A percentile compares a stretch with the other conserved stretches of the same genome.
Evolutionary conservation across 2,888 invertebrate species (phyloP).

Genomic region (Nephrocerus scutellatus): DNA sequence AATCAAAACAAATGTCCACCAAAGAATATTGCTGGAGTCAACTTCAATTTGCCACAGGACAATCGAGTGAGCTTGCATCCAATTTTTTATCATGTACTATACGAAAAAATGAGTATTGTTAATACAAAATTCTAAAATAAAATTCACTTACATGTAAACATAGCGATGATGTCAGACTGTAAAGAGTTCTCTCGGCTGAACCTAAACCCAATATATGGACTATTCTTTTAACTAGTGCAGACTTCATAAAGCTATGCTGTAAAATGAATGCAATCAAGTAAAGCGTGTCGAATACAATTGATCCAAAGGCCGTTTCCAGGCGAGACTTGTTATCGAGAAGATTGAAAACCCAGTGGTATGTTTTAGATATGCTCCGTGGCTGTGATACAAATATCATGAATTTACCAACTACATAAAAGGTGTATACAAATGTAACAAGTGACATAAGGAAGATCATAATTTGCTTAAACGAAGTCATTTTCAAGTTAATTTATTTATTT

Average conservation of each 20-base stretch:
- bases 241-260: conserved; percentile 55
- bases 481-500: conserved; percentile 4
- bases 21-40: conserved; percentile 43
- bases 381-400: conserved; percentile 53
- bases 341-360: conserved; percentile 40
- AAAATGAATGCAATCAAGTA: conserved; percentile 52
- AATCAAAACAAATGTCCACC: conserved; percentile 49
- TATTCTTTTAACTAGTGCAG: conserved; percentile 46
- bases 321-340: conserved; percentile 41
- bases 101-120: conserved; percentile 17
- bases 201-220: conserved; percentile 46
- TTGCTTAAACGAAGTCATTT: conserved; percentile 37
- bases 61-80: conserved; percentile 49
- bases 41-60: conserved; percentile 54
- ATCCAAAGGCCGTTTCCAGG: conserved; percentile 42
- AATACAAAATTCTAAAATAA: conserved; percentile 2
- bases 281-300: conserved; percentile 48
- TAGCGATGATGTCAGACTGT: conserved; percentile 48
- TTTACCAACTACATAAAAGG: conserved; percentile 51
- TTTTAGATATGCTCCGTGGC: conserved; percentile 41
- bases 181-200: conserved; percentile 48
- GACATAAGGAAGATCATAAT: conserved; percentile 41
- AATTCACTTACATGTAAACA: conserved; percentile 46
- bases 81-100: conserved; percentile 50
- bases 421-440: conserved; percentile 47